A percentile compares a stretch with the other conserved stretches of the same genome.
Evolutionary conservation across 2,888 invertebrate genomes (phyloP).

Genomic region (Orthosia gothica): DNA sequence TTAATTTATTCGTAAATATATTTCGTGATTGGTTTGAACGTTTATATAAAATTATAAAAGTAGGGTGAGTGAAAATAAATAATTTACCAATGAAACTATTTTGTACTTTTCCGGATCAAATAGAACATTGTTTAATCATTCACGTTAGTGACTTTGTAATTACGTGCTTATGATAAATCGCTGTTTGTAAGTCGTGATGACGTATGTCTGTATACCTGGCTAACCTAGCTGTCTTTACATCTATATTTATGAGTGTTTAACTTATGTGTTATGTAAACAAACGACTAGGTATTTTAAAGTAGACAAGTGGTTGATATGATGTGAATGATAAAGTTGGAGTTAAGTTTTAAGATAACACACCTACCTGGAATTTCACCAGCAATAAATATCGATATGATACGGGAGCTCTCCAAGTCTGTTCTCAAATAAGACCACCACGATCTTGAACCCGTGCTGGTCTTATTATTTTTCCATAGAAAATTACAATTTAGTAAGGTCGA

Average conservation of each 20-base stretch:
- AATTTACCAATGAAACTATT: conserved; percentile 51
- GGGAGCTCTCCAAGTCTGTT: too few relatives aligned
- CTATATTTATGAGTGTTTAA: too few relatives aligned
- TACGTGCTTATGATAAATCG: conserved; percentile 46
- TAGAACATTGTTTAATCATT: conserved; percentile 45
- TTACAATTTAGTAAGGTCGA: too few relatives aligned
- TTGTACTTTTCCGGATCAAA: conserved; percentile 50
- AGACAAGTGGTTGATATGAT: too few relatives aligned
- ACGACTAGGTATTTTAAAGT: too few relatives aligned
- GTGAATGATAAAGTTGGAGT: too few relatives aligned
- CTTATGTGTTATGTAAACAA: too few relatives aligned
- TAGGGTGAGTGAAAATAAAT: conserved; percentile 59
- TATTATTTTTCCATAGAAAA: too few relatives aligned
- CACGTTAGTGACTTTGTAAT: conserved; percentile 52
- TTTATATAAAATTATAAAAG: conserved; percentile 67
- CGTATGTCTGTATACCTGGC: background rate
- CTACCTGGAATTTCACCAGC: background rate
- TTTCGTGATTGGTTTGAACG: conserved; percentile 70
- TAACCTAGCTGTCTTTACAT: background rate
- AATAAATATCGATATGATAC: too few relatives aligned
- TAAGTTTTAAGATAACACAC: too few relatives aligned
- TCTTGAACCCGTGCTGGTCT: too few relatives aligned
- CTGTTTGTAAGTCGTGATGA: conserved; percentile 24
- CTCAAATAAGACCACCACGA: too few relatives aligned
- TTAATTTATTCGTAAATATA: conserved; percentile 73